Base-by-base conservation (phyloP, 2,888 invertebrate genomes). In the Aelia acuminata region DNA sequence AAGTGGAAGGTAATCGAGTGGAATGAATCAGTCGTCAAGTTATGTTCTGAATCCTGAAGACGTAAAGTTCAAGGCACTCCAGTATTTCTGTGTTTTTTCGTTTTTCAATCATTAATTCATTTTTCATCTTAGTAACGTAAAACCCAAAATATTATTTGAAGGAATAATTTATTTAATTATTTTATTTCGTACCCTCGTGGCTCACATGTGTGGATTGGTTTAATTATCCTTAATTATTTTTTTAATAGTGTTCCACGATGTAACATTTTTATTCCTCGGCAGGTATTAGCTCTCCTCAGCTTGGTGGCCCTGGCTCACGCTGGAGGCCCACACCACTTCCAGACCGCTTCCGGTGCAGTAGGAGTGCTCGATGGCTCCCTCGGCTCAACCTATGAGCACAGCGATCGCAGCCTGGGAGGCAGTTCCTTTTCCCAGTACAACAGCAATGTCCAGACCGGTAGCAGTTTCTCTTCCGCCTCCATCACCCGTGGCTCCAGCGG, bases 351-450 rank as follows among this genome's bases (percentile, higher is more conserved):
- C 89, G 89, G 92, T 93, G 93, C 93, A 92, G 90, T 91, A 92
- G 43, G 93, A 92, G 84, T 92, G 91, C 2, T 93, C 93, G 89
- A 92, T 80, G 91, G 91, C 0, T 92, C 91, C 2, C 91, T 91
- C 0, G 91, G 93, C 15, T 89, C 91, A 1, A 92, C 93, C 1
- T 90, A 92, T 43, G 93, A 90, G 88, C 90, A 92, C 91, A 93
- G 93, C 92, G 92, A 93, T 4, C 84, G 50, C n/a, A 90, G 92
- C 4, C 91, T 92, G 35, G 93, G 91, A 0, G 91, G 93, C 53
- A 91, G 91, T 26, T 91, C 91, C 0, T 91, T 92, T 2, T 91
- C 92, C 75, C 93, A 3, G 91, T 91, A 20, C 93, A 92, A 2
- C 88, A 90, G 93, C 13, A 89, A 90, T 2, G 91, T 93, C 3